Conservation (phyloP, 2,797 vertebrate genomes). For the Otolemur crassicaudatus region DNA sequence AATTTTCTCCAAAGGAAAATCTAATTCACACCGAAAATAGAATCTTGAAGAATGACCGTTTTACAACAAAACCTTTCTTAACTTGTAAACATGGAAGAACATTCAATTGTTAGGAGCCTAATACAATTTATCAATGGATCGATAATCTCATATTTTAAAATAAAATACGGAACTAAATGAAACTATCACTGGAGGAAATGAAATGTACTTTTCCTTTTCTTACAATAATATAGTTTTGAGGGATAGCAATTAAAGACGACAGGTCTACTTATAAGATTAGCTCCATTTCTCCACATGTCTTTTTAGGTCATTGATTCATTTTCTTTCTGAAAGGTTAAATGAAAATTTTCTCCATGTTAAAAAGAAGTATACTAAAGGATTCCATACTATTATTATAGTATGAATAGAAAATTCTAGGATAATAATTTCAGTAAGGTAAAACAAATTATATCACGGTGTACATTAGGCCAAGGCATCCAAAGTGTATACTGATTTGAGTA, state of each 20-base stretch:
- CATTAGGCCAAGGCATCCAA: neutral
- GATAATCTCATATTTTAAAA: neutral
- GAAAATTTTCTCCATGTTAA: neutral
- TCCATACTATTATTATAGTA: neutral
- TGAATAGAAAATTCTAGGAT: neutral
- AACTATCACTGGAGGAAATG: neutral
- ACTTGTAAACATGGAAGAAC: neutral
- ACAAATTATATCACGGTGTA: neutral
- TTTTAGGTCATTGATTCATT: neutral
- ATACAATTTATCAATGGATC: neutral
- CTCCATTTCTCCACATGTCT: neutral
- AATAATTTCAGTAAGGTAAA: constrained; percentile 1
- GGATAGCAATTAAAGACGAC: neutral
- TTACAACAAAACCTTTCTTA: neutral
- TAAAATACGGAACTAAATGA: neutral
- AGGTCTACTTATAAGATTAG: neutral
- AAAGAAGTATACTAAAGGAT: neutral
- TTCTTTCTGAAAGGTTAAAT: neutral
- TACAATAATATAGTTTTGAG: neutral
- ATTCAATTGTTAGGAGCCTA: neutral
- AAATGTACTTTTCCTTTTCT: neutral
- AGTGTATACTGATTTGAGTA: neutral
- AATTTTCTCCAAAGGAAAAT: constrained; percentile 28
- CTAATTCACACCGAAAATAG: neutral
- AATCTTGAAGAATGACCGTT: neutral